A percentile compares a stretch with the other conserved stretches of the same genome.
Evolutionary conservation across 2,888 invertebrate genomes (phyloP).

Genomic region (Neuroscelio doddi): DNA sequence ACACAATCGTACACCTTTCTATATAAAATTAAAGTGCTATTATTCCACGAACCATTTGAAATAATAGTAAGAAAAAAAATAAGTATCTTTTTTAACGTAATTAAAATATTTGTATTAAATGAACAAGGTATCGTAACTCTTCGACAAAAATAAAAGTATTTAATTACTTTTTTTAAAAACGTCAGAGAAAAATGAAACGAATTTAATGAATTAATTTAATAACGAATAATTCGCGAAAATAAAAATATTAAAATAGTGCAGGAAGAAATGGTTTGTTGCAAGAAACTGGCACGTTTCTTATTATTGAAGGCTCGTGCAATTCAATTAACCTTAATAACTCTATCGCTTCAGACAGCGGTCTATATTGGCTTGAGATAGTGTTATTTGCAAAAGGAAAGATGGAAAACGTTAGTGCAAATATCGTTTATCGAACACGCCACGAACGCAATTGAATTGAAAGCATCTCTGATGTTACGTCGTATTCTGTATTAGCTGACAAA

Average conservation of each 20-base stretch:
- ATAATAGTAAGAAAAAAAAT: slow-evolving; percentile 5
- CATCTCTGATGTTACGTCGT: slow-evolving; percentile 6
- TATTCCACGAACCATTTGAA: slow-evolving; percentile 4
- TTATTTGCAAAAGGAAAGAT: slow-evolving; percentile 1
- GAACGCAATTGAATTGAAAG: slow-evolving; percentile 8
- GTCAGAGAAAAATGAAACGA: no score
- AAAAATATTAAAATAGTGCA: no score
- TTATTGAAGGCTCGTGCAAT: background rate
- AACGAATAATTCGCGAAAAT: no score
- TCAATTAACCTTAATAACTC: slow-evolving; percentile 10
- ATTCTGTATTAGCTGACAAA: slow-evolving; percentile 1
- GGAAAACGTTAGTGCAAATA: slow-evolving; percentile 2
- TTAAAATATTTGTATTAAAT: no score
- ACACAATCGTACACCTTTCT: slow-evolving; percentile 6
- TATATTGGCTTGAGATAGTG: slow-evolving; percentile 2
- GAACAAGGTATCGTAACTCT: no score
- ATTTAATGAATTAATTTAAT: no score
- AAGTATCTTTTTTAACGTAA: no score
- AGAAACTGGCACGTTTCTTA: no score
- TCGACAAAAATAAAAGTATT: no score
- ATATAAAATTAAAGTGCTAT: slow-evolving; percentile 3
- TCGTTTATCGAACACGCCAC: slow-evolving; percentile 4
- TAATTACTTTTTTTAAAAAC: no score
- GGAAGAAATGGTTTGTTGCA: no score
- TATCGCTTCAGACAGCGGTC: slow-evolving; percentile 1